Conservation (phyloP, 2,888 invertebrate genomes). For the Thumatha senex region DNA sequence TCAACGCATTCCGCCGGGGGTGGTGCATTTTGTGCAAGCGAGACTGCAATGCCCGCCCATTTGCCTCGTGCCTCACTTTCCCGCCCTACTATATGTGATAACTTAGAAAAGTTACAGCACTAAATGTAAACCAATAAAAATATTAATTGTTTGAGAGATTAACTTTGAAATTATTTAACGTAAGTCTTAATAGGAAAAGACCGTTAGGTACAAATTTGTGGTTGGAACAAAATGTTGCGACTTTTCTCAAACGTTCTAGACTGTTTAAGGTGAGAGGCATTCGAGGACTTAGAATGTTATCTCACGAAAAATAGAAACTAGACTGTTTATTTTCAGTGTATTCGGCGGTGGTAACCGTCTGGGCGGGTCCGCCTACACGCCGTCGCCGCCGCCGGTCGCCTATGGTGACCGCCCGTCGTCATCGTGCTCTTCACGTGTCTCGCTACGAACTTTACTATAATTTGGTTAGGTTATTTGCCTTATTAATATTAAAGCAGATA, state of each 20-base stretch:
- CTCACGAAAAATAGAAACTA: constrained; percentile 23
- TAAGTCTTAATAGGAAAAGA: neutral
- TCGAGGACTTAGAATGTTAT: constrained; percentile 12
- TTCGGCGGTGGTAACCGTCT: constrained; percentile 31
- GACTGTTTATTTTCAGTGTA: constrained; percentile 39
- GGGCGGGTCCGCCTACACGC: constrained; percentile 58
- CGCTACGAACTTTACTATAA: constrained; percentile 14
- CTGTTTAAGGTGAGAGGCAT: constrained; percentile 5
- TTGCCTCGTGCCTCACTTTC: constrained; percentile 79
- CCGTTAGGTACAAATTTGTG: neutral
- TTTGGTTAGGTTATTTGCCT: neutral
- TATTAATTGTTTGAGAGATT: constrained; percentile 32
- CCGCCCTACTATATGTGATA: constrained; percentile 73
- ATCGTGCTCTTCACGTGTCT: constrained; percentile 46
- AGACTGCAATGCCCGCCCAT: constrained; percentile 80
- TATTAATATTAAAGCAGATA: too few relatives aligned
- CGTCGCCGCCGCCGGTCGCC: constrained; percentile 52
- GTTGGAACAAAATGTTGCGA: neutral
- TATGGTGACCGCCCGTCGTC: constrained; percentile 64
- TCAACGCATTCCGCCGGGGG: constrained; percentile 66
- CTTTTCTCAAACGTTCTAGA: constrained; percentile 1
- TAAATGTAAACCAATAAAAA: constrained; percentile 36
- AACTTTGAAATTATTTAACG: constrained; percentile 4
- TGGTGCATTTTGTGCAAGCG: constrained; percentile 81
- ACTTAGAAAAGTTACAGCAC: constrained; percentile 58